Evolutionary conservation across 2,888 invertebrate genomes (phyloP).

Genomic region (Cheilosia vernalis): DNA sequence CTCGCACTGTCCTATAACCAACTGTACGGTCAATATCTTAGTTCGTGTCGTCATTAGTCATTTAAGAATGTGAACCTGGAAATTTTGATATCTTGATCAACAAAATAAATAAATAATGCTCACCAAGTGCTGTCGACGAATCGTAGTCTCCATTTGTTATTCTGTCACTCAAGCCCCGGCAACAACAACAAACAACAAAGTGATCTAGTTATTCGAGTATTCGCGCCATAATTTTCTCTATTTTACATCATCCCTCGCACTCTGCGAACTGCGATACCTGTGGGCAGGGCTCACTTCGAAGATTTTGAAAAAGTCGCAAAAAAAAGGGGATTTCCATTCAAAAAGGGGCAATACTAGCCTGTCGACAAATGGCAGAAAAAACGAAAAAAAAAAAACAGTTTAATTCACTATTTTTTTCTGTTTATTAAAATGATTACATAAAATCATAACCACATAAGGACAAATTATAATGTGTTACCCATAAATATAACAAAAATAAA

Average conservation of each 20-base stretch:
- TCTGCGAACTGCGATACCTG: neutral
- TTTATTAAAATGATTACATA: no score
- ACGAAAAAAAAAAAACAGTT: no score
- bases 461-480: no score
- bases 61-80: constrained; percentile 36
- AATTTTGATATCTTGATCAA: constrained; percentile 19
- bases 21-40: neutral
- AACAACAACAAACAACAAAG: constrained; percentile 17
- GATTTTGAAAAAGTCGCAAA: no score
- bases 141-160: constrained; percentile 5
- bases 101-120: constrained; percentile 11
- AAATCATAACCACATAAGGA: no score
- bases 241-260: constrained; percentile 27
- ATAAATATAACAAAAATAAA: no score
- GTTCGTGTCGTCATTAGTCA: constrained; percentile 64
- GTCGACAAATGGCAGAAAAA: no score
- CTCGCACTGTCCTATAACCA: constrained; percentile 8
- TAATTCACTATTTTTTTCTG: no score
- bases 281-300: no score
- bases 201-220: constrained; percentile 71
- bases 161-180: constrained; percentile 4
- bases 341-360: no score
- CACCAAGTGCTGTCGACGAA: neutral
- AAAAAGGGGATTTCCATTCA: no score
- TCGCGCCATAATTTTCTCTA: constrained; percentile 57